Conservation (phyloP, 2,888 invertebrate genomes). For the Oligia latruncula region DNA sequence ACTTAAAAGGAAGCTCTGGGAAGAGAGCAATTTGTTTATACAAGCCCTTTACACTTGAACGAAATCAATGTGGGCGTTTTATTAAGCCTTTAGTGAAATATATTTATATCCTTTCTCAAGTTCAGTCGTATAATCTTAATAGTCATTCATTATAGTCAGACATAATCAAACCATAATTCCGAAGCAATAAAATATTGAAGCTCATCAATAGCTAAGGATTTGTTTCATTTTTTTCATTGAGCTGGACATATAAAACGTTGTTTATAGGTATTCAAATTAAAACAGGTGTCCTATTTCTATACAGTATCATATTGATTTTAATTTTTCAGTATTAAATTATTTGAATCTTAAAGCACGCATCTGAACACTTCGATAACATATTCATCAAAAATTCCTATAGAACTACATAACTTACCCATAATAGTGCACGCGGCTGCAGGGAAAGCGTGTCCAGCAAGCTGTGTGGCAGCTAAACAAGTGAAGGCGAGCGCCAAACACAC, state of each 20-base stretch:
- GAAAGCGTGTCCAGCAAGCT: constrained; percentile 88
- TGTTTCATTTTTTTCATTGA: not conserved
- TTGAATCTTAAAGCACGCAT: not conserved
- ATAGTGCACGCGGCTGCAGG: constrained; percentile 85
- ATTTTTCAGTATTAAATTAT: not conserved
- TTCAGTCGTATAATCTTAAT: not conserved
- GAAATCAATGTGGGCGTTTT: not conserved
- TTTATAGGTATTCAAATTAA: not conserved
- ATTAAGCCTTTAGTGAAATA: not conserved
- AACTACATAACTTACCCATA: constrained; percentile 79
- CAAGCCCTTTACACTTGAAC: not conserved
- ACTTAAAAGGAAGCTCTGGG: not conserved
- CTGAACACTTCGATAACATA: not conserved
- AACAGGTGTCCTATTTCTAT: not conserved
- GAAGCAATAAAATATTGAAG: not conserved
- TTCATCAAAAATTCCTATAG: no score
- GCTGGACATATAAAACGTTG: not conserved
- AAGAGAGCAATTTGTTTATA: constrained; percentile 11
- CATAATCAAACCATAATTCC: not conserved
- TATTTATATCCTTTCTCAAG: not conserved
- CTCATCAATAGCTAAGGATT: not conserved
- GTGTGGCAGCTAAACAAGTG: constrained; percentile 88
- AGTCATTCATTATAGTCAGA: not conserved
- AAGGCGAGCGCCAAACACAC: constrained; percentile 90
- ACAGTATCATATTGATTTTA: not conserved